phyloP scores from a whole-genome alignment of 30 jellyfish, hydroid and myxozoan genomes.

The Aurelia aurita region DNA sequence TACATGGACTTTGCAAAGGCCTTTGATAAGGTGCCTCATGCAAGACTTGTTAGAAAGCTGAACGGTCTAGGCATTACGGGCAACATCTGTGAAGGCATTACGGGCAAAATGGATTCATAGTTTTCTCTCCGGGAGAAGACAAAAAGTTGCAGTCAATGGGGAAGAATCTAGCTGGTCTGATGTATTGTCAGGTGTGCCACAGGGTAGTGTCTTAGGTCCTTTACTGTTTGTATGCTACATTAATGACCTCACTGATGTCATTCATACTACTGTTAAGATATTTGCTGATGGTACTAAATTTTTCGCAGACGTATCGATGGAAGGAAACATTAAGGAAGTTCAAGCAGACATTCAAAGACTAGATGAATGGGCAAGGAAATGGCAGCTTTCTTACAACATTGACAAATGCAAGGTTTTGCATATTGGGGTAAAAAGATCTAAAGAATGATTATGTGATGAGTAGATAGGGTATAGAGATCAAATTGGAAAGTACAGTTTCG shows the following conservation, averaged over 20 bases:
- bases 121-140: neutral
- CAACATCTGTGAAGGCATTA: no score
- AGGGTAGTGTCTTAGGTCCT: conserved; percentile 58
- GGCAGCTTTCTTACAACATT: conserved; percentile 26
- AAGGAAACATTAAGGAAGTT: conserved; percentile 23
- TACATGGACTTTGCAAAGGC: no score
- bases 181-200: conserved; percentile 47
- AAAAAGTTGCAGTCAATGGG: conserved; percentile 20
- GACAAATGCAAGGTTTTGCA: conserved; percentile 53
- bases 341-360: conserved; percentile 35
- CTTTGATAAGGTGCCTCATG: no score
- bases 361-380: conserved; percentile 39
- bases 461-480: conserved; percentile 38
- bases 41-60: no score
- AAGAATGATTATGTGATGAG: conserved; percentile 32
- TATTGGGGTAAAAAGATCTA: conserved; percentile 1
- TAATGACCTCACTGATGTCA: conserved; percentile 42
- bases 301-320: conserved; percentile 42
- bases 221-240: conserved; percentile 40
- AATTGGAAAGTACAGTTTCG: conserved; percentile 20
- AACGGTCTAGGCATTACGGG: no score
- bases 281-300: conserved; percentile 48
- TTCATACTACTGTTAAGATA: conserved; percentile 25
- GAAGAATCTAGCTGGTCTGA: conserved; percentile 38
- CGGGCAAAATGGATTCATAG: no score